phyloP scores from a whole-genome alignment of 2,113 vertebrate genomes.

The Thamnaconus septentrionalis region DNA sequence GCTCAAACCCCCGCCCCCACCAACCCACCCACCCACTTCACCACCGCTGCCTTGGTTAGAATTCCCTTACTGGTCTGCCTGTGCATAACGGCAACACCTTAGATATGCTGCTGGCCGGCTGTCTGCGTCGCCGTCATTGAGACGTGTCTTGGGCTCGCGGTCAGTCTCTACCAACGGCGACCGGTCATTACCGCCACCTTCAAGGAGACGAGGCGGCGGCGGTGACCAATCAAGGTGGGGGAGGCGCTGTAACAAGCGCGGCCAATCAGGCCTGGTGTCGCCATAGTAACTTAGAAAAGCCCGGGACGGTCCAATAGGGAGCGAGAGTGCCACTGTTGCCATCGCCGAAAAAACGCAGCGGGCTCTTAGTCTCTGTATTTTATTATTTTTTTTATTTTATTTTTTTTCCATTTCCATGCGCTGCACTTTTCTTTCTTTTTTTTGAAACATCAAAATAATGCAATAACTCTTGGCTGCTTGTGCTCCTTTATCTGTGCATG shows the following conservation, averaged over 20 bases:
- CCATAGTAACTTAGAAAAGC: conserved; percentile 67
- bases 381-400: background rate
- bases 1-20: too few relatives aligned
- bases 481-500: conserved; percentile 27
- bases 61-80: conserved; percentile 31
- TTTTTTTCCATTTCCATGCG: conserved; percentile 12
- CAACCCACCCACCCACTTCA: too few relatives aligned
- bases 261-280: conserved; percentile 61
- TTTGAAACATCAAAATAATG: background rate
- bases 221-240: conserved; percentile 62
- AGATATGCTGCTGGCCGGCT: conserved; percentile 48
- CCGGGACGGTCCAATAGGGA: conserved; percentile 55
- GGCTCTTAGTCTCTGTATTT: too few relatives aligned
- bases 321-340: conserved; percentile 52
- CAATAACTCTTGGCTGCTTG: conserved; percentile 37
- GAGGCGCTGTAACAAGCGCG: conserved; percentile 29
- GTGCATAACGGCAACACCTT: conserved; percentile 26
- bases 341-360: conserved; percentile 69
- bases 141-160: conserved; percentile 59
- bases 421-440: too few relatives aligned
- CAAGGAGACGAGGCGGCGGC: conserved; percentile 62
- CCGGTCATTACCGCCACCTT: conserved; percentile 68
- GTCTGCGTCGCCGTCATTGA: conserved; percentile 69
- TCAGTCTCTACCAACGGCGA: conserved; percentile 65
- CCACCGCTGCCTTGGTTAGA: conserved; percentile 21